Conservation (phyloP, 2,113 vertebrate genomes). For the Gasterosteus aculeatus region DNA sequence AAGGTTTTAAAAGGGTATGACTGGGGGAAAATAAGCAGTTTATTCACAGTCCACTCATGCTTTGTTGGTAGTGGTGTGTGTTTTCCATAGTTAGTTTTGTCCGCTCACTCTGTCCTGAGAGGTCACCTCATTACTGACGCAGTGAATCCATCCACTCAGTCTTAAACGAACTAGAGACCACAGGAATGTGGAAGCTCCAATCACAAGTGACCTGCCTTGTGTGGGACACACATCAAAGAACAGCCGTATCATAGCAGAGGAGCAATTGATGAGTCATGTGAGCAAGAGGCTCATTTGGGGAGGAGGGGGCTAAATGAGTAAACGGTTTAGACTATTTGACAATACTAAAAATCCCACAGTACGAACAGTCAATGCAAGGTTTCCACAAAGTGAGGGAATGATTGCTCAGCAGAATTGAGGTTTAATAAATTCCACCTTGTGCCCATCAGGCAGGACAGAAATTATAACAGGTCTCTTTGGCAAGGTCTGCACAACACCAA, state of each 20-base stretch:
- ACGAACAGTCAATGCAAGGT: background rate
- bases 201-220: constrained; percentile 27
- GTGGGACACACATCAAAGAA: constrained; percentile 12
- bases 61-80: background rate
- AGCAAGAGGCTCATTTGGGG: background rate
- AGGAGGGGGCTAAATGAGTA: background rate
- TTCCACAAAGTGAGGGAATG: background rate
- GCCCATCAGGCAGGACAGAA: too few species aligned
- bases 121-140: constrained; percentile 71
- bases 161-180: constrained; percentile 43
- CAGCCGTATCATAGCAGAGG: background rate
- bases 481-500: too few species aligned
- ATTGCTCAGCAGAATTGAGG: constrained; percentile 3
- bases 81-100: background rate
- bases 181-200: constrained; percentile 62
- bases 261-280: background rate
- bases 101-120: constrained; percentile 51
- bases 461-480: too few species aligned
- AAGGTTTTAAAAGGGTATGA: too few species aligned
- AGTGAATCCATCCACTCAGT: constrained; percentile 34
- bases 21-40: too few species aligned
- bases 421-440: too few species aligned
- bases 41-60: background rate
- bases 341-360: background rate
- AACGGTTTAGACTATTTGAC: background rate